Evolutionary conservation across 1,140 invertebrate species (phyloP), one percentile per base, ranked within the genome.

Genomic region (Cepaea nemoralis): DNA sequence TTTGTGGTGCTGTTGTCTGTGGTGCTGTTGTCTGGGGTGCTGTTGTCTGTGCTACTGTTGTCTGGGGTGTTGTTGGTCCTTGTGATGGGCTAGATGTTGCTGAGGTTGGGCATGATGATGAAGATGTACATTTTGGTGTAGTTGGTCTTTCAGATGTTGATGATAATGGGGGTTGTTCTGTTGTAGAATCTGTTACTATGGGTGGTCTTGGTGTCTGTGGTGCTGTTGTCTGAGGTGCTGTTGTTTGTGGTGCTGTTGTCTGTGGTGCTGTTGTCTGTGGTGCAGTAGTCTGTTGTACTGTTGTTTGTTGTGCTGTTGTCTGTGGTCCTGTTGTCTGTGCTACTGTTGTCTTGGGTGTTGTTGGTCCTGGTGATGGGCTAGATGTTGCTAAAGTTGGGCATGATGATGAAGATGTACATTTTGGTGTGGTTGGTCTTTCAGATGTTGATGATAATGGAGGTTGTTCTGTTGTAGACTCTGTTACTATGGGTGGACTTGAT

Each of bases 1-100:
- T 24, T 37, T 22, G 45, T 37, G 39, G n/a, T 27, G 50, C 35
- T 45, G 31, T 27, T 40, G 39, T 12, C n/a, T 8, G 2, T 74
- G 71, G 27, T 42, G 71, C 2, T 74, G 71, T 22, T 42, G 37
- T 6, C n/a, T 3, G 6, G 5, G 71, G 12, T 74, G 71, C n/a
- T 10, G 71, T 33, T 71, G 77, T 78, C 74, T 79, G 45, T 37
- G 74, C 81, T 70, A 71, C 75, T 16, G 82, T 80, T 40, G 69
- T 42, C 14, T 27, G 37, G 31, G 19, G 31, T 69, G 66, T 33
- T 37, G 66, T 8, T 66, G 24, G 24, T 33, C 10, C 24, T 69
- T 27, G 3, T 37, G 66, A 33, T 66, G 24, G 24, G 6, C 10
- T 8, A 66, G 59, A n/a, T 66, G 24, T n/a, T n/a, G 59, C 8